Conservation (phyloP, 2,888 invertebrate genomes). For the Vandiemenella viatica region DNA sequence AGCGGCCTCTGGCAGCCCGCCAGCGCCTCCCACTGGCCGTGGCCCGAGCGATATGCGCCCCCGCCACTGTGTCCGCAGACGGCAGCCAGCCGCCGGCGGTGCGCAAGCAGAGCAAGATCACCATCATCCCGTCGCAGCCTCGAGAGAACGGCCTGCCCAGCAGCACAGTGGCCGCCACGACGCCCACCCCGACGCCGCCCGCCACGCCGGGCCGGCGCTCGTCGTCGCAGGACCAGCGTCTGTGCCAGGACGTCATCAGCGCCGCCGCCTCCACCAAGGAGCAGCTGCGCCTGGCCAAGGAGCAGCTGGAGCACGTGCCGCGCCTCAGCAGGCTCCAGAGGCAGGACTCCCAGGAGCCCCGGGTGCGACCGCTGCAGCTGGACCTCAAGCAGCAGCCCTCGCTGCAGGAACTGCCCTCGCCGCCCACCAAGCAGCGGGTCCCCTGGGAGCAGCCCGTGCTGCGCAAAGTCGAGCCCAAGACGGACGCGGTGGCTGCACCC, state of each 20-base stretch:
- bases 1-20: no score
- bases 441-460: not conserved
- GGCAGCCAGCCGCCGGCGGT: constrained; percentile 15
- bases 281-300: not conserved
- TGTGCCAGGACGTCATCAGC: not conserved
- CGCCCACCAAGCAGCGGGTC: no score
- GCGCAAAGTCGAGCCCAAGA: not conserved
- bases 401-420: not conserved
- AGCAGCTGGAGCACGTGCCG: not conserved
- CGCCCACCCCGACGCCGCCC: not conserved
- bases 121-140: constrained; percentile 30
- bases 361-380: not conserved
- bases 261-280: not conserved
- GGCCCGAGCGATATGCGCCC: no score
- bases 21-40: no score
- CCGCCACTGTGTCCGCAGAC: not conserved
- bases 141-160: constrained; percentile 3
- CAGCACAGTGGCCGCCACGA: not conserved
- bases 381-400: not conserved
- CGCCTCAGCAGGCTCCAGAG: not conserved
- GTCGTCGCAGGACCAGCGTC: not conserved
- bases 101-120: constrained; percentile 31
- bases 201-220: not conserved
- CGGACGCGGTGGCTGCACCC: not conserved
- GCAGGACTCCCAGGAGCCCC: not conserved